Conservation (phyloP, 2,113 vertebrate genomes). For the Tringa solitaria region DNA sequence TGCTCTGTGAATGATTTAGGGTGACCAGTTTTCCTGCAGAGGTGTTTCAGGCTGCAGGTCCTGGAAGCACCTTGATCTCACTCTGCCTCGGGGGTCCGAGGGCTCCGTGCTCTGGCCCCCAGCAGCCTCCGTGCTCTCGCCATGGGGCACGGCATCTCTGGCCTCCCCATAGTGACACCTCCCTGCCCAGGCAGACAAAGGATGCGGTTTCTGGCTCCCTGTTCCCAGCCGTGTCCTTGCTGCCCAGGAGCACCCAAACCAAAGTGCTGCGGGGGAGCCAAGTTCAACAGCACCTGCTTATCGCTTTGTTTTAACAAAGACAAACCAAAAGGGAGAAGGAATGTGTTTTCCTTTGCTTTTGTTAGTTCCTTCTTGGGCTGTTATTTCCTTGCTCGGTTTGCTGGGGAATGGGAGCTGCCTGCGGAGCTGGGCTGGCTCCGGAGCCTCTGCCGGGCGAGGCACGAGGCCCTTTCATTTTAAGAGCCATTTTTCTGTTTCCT, state of each 20-base stretch:
- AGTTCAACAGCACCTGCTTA: rapidly evolving
- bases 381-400: rapidly evolving
- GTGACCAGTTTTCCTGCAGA: not conserved
- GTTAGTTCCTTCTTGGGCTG: not conserved
- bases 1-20: not conserved
- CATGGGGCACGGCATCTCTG: not conserved
- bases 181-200: not conserved
- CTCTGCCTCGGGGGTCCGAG: not conserved
- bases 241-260: not conserved
- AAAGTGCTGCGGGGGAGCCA: not conserved
- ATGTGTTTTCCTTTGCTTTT: not conserved
- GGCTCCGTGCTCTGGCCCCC: rapidly evolving
- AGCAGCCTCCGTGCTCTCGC: rapidly evolving
- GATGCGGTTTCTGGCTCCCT: rapidly evolving
- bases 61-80: rapidly evolving
- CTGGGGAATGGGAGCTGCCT: not conserved
- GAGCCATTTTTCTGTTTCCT: not conserved
- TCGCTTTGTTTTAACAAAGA: not conserved
- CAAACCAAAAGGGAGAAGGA: not conserved
- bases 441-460: not conserved
- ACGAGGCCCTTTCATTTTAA: not conserved
- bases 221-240: not conserved
- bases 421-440: not conserved
- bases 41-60: not conserved
- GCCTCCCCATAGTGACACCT: rapidly evolving